Base-by-base conservation (phyloP, 1,140 invertebrate genomes). In the Orussus abietinus region DNA sequence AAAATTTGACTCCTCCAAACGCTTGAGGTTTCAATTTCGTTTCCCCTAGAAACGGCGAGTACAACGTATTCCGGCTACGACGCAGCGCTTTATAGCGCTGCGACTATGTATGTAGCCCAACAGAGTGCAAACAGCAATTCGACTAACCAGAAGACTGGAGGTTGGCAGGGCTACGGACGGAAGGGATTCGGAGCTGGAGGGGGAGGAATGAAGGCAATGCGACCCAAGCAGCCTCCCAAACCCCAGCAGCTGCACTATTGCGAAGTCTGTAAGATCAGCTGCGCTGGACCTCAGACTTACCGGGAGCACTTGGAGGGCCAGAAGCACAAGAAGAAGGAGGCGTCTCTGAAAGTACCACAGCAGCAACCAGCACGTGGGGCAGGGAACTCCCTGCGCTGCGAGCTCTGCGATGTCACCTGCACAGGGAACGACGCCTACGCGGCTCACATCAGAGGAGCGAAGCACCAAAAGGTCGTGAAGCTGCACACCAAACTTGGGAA, bases 261-360 rank as follows among this genome's bases (percentile, higher is more conserved):
- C 66, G 92, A 96, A 70, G 90, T 97, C 3, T 98, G 96, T 72
- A 96, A 97, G 65, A 98, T 98, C 59, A 96, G 92, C 48, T 98
- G 93, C 75, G 93, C 92, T 51, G 93, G 93, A 1, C 90, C 91
- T 2, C 90, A 90, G 77, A 96, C 95, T 0, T 98, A 97, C 69
- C 82, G 92, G 38, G 96, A 98, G 67, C 96, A 98, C 79, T 75
- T 98, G 47, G 94, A 96, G 68, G 96, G 96, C 0, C 93, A 97
- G 71, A 96, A 96, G 65, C 96, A 99, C 72, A 98, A 98, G 75
- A 98, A 98, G 77, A 96, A 96, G 66, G 96, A 97, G 66, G 89
- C 89, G 9, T 86, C 89, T 6, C 78, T 86, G 11, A 96, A 96
- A 74, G 82, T 79, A 76, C 82, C 75, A 21, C 66, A 73, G 54